phyloP scores from a whole-genome alignment of 1,140 invertebrate genomes.

The Drosophila pseudoobscura region DNA sequence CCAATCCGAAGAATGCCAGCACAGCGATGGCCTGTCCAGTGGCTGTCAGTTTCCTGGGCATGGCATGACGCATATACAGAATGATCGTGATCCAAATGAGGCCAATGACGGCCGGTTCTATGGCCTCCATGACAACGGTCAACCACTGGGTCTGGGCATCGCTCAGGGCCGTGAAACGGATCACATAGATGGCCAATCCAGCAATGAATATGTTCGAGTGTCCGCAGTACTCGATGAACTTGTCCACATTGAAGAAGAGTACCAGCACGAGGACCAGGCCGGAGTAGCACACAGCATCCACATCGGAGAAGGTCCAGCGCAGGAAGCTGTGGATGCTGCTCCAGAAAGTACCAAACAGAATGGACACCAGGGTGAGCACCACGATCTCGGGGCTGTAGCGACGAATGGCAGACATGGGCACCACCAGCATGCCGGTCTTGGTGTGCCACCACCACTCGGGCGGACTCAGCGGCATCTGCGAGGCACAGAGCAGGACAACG shows the following conservation, averaged over 20 bases:
- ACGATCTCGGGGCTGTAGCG: conserved; percentile 89
- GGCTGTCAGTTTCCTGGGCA: conserved; percentile 90
- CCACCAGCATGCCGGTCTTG: conserved; percentile 88
- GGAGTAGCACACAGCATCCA: conserved; percentile 48
- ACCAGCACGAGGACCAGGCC: conserved; percentile 87
- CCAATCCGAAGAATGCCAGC: conserved; percentile 92
- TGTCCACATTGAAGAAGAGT: conserved; percentile 90
- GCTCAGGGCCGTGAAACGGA: conserved; percentile 89
- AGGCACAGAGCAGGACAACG: conserved; percentile 62
- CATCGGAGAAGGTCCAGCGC: conserved; percentile 85
- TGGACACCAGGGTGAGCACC: conserved; percentile 87
- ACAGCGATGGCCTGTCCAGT: conserved; percentile 93
- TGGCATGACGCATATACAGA: conserved; percentile 91
- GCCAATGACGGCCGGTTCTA: conserved; percentile 92
- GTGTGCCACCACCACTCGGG: conserved; percentile 94
- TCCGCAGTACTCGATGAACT: conserved; percentile 92
- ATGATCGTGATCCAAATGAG: conserved; percentile 93
- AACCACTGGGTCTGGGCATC: conserved; percentile 86
- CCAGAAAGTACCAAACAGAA: conserved; percentile 90
- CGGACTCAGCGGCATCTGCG: conserved; percentile 88
- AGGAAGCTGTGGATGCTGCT: conserved; percentile 91
- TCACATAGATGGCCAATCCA: conserved; percentile 91
- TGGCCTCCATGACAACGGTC: conserved; percentile 88
- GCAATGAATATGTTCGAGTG: conserved; percentile 92
- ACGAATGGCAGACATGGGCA: conserved; percentile 89